Conservation (phyloP, 2,113 vertebrate genomes). For the Corythaeola cristata region DNA sequence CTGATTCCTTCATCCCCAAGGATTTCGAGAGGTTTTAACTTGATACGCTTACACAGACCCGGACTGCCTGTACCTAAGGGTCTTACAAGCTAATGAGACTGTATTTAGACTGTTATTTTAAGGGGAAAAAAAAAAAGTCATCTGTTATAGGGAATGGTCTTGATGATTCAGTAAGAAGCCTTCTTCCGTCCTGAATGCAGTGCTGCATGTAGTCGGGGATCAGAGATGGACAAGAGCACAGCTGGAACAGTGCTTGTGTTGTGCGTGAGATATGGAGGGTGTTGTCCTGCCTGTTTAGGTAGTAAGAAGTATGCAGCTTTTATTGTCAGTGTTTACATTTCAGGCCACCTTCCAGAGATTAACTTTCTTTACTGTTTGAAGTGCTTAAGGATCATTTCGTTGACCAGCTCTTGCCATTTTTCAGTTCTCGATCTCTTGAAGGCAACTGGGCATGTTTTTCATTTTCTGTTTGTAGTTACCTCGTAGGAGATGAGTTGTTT, state of each 20-base stretch:
- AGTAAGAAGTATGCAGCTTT: not conserved
- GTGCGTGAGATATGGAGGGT: not conserved
- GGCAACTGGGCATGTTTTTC: not conserved
- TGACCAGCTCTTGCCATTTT: not conserved
- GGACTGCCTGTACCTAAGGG: not conserved
- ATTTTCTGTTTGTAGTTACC: slow-evolving; percentile 81
- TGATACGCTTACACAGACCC: not conserved
- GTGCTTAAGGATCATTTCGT: not conserved
- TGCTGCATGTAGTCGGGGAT: not conserved
- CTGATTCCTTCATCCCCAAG: not conserved
- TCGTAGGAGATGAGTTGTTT: slow-evolving; percentile 95
- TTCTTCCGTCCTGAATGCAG: not conserved
- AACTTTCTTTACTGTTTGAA: not conserved
- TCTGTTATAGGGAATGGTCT: not conserved
- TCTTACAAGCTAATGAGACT: not conserved
- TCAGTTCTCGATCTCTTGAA: not conserved
- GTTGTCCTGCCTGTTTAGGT: not conserved
- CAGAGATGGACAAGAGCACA: not conserved
- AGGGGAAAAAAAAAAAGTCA: no score
- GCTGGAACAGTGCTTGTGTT: not conserved
- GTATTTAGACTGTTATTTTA: not conserved
- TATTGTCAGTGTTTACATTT: not conserved
- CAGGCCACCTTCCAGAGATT: not conserved
- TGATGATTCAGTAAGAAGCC: not conserved
- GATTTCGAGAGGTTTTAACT: not conserved